Conservation (phyloP, 53 echinoderm and acorn worm genomes). For the Astropecten irregularis region DNA sequence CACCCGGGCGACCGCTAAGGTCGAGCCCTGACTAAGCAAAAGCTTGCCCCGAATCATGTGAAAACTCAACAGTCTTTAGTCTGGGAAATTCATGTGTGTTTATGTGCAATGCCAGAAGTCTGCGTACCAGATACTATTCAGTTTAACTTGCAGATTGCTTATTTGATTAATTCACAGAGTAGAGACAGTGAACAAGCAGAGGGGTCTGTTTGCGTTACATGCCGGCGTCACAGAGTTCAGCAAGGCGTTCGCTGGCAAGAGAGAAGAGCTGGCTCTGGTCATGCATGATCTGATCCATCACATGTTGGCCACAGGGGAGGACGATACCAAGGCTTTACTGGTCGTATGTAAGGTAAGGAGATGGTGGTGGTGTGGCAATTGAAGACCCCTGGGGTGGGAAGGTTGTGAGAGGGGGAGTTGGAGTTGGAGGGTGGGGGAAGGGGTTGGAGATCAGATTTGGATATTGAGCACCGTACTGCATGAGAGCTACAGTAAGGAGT, state of each 20-base stretch:
- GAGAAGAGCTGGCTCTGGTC: constrained; percentile 68
- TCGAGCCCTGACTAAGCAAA: too few species aligned
- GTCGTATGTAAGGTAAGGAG: constrained; percentile 70
- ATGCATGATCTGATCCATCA: constrained; percentile 78
- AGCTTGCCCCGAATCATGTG: too few species aligned
- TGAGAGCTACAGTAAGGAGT: too few species aligned
- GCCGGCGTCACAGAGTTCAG: constrained; percentile 21
- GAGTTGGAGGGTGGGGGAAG: neutral
- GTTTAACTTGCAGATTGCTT: too few species aligned
- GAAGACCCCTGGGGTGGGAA: neutral
- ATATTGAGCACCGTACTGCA: too few species aligned
- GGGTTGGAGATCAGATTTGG: too few species aligned
- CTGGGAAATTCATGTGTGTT: too few species aligned
- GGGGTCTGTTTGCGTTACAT: neutral
- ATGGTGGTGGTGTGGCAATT: neutral
- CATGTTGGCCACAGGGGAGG: constrained; percentile 81
- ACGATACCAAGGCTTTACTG: constrained; percentile 85
- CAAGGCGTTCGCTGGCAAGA: constrained; percentile 40
- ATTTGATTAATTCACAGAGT: constrained; percentile 27
- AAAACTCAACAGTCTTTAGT: too few species aligned
- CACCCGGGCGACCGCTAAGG: too few species aligned
- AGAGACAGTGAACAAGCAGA: constrained; percentile 6
- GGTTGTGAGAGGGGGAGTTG: neutral
- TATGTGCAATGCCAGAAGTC: too few species aligned
- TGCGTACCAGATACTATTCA: too few species aligned